These are phyloP conservation scores for Caenorhabditis remanei DNA, from an alignment of 1,140 invertebrate genomes.

Conservation along the genomic window DNA sequence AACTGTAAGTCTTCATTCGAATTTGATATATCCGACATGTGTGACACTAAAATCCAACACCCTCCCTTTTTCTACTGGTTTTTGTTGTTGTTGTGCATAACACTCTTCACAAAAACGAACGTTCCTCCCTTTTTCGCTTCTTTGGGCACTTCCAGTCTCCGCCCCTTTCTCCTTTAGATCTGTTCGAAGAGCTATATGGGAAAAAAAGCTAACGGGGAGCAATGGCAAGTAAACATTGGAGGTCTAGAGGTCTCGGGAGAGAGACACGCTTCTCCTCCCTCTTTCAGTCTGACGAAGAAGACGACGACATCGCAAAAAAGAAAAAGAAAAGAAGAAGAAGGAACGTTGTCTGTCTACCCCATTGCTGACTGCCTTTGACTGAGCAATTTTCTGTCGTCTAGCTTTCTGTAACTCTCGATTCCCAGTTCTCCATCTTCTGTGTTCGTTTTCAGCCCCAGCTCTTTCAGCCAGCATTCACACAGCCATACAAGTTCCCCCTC, in stretches of 20 bases:
- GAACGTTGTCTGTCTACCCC: not conserved
- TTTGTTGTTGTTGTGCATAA: constrained; percentile 43
- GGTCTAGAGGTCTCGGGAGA: constrained; percentile 31
- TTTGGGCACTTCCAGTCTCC: not conserved
- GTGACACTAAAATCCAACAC: not conserved
- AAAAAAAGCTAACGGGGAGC: not conserved
- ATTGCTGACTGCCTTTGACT: not conserved
- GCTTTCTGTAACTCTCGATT: constrained; percentile 21
- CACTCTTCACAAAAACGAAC: not conserved
- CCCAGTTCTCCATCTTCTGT: not conserved
- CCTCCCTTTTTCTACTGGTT: not conserved
- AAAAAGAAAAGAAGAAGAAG: constrained; percentile 27
- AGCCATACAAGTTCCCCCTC: constrained; percentile 31
- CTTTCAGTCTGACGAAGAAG: constrained; percentile 36
- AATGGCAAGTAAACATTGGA: constrained; percentile 28
- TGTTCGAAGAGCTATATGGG: constrained; percentile 11
- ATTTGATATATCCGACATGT: not conserved
- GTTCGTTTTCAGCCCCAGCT: constrained; percentile 19
- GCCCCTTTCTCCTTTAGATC: not conserved
- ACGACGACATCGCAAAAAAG: not conserved
- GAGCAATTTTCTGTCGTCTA: not conserved
- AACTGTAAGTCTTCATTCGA: not conserved
- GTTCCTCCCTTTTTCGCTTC: not conserved
- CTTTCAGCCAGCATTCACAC: not conserved
- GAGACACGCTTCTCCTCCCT: constrained; percentile 40